These are phyloP conservation scores for Rhinolophus ferrumequinum DNA, from an alignment of 2,113 vertebrate species.

Conservation along the genomic window DNA sequence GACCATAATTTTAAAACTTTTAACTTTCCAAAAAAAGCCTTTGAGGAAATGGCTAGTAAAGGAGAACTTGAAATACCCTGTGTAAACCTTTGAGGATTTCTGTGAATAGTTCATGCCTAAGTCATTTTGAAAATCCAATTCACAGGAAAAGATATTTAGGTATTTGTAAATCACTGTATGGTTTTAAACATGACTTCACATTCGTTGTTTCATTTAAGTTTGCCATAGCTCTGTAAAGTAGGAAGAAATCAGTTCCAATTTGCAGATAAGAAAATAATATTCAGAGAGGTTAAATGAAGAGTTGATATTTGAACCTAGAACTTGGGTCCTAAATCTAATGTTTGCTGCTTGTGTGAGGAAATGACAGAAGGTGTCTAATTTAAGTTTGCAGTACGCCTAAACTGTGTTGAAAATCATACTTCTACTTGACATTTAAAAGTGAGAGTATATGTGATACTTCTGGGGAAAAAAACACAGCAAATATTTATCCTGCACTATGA, in stretches of 20 bases:
- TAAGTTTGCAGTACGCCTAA: slow-evolving; percentile 70
- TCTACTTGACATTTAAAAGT: slow-evolving; percentile 75
- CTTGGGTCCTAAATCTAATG: slow-evolving; percentile 53
- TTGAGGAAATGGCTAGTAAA: neutral
- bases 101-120: neutral
- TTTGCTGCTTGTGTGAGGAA: slow-evolving; percentile 62
- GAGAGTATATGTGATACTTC: slow-evolving; percentile 69
- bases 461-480: slow-evolving; percentile 63
- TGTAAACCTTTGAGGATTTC: slow-evolving; percentile 16
- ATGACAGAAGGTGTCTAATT: slow-evolving; percentile 75
- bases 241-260: neutral
- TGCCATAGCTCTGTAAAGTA: neutral
- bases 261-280: neutral
- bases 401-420: slow-evolving; percentile 70
- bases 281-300: slow-evolving; percentile 3
- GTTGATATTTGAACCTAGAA: slow-evolving; percentile 44
- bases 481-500: slow-evolving; percentile 78
- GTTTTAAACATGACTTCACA: neutral
- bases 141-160: neutral
- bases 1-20: neutral
- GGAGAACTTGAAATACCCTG: neutral
- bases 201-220: neutral
- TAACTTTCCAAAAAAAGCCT: neutral
- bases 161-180: neutral
- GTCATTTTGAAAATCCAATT: neutral